These are phyloP conservation scores for Petrocephalus schoutedeni DNA, from an alignment of 2,797 vertebrate species.

Conservation along the genomic window DNA sequence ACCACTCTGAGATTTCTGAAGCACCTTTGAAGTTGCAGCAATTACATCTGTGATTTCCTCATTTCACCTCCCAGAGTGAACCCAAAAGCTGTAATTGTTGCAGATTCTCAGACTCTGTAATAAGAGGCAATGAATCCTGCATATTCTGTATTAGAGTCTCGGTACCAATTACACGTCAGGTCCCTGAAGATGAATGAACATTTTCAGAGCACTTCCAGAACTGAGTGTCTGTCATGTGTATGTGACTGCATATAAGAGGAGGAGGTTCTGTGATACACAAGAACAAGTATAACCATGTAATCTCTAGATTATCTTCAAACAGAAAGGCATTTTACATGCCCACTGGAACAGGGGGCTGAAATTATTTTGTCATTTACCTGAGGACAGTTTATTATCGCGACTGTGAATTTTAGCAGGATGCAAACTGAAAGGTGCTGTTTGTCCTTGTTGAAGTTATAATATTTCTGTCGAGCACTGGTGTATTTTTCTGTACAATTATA, in stretches of 20 bases:
- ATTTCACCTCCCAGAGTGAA: background rate
- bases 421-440: background rate
- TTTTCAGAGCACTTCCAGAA: background rate
- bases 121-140: constrained; percentile 5
- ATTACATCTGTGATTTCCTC: constrained; percentile 12
- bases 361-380: background rate
- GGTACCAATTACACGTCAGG: background rate
- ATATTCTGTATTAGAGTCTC: background rate
- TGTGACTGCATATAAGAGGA: background rate
- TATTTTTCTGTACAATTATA: background rate
- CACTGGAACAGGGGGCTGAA: background rate
- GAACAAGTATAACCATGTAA: background rate
- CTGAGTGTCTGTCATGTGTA: background rate
- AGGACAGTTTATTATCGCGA: background rate
- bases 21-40: constrained; percentile 1
- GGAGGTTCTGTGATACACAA: background rate
- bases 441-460: background rate
- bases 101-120: background rate
- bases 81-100: background rate
- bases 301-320: constrained; percentile 3
- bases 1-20: background rate
- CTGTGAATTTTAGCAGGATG: background rate
- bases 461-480: background rate
- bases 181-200: constrained; percentile 11
- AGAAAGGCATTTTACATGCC: background rate